Percentiles rank a stretch among this genome's conserved stretches.
Evolutionary conservation across 1,140 invertebrate species (phyloP).

Genomic region (Ruditapes philippinarum): DNA sequence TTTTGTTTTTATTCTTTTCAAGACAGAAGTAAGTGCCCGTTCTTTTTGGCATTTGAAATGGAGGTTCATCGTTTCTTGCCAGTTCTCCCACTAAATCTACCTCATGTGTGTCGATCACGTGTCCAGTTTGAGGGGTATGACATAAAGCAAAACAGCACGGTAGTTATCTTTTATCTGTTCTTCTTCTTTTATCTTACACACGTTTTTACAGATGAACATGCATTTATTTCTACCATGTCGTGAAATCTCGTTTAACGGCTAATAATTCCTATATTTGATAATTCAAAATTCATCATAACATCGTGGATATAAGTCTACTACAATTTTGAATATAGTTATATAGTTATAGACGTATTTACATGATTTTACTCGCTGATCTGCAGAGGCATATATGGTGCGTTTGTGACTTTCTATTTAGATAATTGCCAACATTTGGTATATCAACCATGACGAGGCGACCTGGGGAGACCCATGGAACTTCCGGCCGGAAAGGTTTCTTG

Average conservation of each 20-base stretch:
- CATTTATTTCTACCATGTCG: no score
- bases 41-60: conserved; percentile 24
- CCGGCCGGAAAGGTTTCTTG: conserved; percentile 92
- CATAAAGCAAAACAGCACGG: conserved; percentile 1
- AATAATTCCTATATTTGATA: no score
- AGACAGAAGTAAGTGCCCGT: neutral
- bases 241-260: no score
- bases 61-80: conserved; percentile 34
- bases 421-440: conserved; percentile 81
- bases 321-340: no score
- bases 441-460: conserved; percentile 82
- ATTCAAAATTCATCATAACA: no score
- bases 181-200: no score
- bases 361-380: no score
- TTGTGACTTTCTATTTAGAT: conserved; percentile 58
- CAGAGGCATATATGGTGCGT: no score
- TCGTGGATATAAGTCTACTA: no score
- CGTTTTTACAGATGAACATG: no score
- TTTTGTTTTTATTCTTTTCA: neutral
- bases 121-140: conserved; percentile 34
- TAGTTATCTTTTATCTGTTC: no score
- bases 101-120: neutral
- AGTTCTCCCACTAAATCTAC: neutral
- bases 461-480: conserved; percentile 92
- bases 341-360: no score